Conservation (phyloP, 2,888 invertebrate genomes). For the Nymphalis urticae region DNA sequence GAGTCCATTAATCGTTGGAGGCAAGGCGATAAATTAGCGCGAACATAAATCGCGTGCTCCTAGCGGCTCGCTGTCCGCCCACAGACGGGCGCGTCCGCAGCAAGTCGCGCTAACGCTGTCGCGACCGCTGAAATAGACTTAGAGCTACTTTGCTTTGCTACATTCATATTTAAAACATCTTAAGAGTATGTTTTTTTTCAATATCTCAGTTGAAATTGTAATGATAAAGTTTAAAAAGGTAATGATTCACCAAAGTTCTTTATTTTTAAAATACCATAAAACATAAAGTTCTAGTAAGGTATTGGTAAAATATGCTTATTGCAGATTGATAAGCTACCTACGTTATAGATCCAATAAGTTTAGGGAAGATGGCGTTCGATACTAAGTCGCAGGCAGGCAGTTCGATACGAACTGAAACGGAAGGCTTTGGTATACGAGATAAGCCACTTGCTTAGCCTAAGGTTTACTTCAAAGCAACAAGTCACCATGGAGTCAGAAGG, state of each 20-base stretch:
- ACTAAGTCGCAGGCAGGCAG: too few relatives aligned
- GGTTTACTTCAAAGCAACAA: too few relatives aligned
- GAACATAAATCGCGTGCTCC: slow-evolving; percentile 65
- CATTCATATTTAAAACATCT: neutral
- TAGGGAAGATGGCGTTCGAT: too few relatives aligned
- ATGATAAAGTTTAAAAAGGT: too few relatives aligned
- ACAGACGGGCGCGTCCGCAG: slow-evolving; percentile 42
- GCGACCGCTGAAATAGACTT: slow-evolving; percentile 1
- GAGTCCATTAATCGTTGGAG: slow-evolving; percentile 63
- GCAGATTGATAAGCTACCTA: neutral
- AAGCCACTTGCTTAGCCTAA: too few relatives aligned
- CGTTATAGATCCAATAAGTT: too few relatives aligned
- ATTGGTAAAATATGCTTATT: too few relatives aligned
- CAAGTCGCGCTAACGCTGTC: slow-evolving; percentile 19
- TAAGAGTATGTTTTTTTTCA: neutral
- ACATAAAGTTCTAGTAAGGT: neutral
- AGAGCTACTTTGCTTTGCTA: neutral
- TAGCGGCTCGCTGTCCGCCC: slow-evolving; percentile 53
- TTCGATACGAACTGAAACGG: too few relatives aligned
- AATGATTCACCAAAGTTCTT: too few relatives aligned
- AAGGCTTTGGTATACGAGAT: too few relatives aligned
- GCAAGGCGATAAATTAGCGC: slow-evolving; percentile 63
- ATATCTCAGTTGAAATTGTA: neutral
- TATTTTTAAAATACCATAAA: neutral
- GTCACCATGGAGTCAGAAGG: too few relatives aligned